A percentile compares a stretch with the other conserved stretches of the same genome.
These are phyloP conservation scores for Myrmecobius fasciatus DNA, from an alignment of 2,113 vertebrate species.

Conservation along the genomic window DNA sequence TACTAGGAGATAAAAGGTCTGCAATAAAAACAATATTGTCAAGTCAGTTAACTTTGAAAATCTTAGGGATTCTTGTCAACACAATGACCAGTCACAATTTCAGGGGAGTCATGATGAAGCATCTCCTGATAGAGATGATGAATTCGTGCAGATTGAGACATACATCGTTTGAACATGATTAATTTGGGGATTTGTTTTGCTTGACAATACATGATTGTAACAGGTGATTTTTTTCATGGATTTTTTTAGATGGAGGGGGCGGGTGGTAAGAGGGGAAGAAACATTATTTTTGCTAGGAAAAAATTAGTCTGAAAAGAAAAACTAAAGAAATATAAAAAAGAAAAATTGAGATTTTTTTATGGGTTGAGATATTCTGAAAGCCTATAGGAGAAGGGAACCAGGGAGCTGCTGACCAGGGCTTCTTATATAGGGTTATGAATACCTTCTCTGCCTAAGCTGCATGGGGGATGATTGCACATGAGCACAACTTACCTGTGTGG, in stretches of 20 bases:
- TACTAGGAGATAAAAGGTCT: not conserved
- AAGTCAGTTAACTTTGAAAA: not conserved
- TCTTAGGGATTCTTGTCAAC: not conserved
- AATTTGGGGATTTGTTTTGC: not conserved
- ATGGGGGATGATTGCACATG: slow-evolving; percentile 60
- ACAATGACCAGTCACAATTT: not conserved
- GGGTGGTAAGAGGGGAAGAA: not conserved
- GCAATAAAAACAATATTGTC: not conserved
- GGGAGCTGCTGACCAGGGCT: slow-evolving; percentile 58
- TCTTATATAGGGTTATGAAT: slow-evolving; percentile 33
- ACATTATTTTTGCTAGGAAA: not conserved
- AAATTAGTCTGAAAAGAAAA: not conserved
- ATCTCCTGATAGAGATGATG: not conserved
- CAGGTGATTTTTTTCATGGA: not conserved
- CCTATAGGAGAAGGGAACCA: not conserved
- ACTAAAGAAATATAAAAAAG: not conserved
- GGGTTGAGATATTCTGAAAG: slow-evolving; percentile 74
- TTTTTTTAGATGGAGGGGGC: not conserved
- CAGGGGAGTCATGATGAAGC: not conserved
- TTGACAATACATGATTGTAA: not conserved
- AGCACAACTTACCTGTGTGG: slow-evolving; percentile 74
- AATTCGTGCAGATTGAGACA: not conserved
- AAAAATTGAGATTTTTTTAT: not conserved
- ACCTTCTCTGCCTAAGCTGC: slow-evolving; percentile 37
- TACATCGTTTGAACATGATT: not conserved